These are phyloP conservation scores for Taphrorychus bicolor DNA, from an alignment of 2,888 invertebrate species.

Conservation along the genomic window DNA sequence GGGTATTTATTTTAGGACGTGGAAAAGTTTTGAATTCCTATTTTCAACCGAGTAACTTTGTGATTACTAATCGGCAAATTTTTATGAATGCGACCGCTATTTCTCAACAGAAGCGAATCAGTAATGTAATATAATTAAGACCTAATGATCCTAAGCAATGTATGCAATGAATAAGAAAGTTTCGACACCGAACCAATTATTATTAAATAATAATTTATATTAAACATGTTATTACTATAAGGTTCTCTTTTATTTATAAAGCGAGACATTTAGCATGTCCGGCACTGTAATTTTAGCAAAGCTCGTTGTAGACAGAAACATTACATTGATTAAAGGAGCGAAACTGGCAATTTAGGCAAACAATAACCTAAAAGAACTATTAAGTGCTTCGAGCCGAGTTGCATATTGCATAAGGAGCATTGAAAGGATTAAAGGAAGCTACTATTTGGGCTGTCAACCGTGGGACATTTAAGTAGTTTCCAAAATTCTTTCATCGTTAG, in stretches of 20 bases:
- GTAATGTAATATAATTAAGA: neutral
- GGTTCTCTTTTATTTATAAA: too few relatives aligned
- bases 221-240: neutral
- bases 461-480: neutral
- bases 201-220: neutral
- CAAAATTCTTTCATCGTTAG: neutral
- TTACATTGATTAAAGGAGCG: neutral
- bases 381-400: too few relatives aligned
- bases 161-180: neutral
- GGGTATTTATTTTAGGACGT: too few relatives aligned
- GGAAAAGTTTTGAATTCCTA: too few relatives aligned
- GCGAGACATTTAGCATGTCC: neutral
- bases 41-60: neutral
- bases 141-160: neutral
- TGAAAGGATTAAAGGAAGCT: neutral
- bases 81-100: neutral
- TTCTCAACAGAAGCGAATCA: neutral
- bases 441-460: neutral
- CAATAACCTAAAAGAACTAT: neutral
- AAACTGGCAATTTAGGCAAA: neutral
- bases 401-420: neutral
- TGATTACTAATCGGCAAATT: neutral
- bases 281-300: neutral
- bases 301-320: neutral
- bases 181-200: neutral